phyloP scores from a whole-genome alignment of 1,140 invertebrate species.

The Epicauta chinensis region DNA sequence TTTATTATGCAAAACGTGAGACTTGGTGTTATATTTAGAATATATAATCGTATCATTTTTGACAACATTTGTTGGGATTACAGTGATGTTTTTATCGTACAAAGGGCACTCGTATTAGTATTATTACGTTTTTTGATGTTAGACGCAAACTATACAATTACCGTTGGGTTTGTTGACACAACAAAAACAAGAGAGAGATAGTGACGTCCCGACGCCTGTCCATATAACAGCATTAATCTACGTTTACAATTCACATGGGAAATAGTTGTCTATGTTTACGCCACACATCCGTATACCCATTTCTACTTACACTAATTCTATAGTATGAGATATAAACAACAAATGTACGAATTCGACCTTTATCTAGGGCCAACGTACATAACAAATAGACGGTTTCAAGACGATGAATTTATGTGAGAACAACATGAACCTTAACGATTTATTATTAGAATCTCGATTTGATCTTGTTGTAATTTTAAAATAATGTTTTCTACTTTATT shows the following conservation, averaged over 20 bases:
- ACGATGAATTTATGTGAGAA: conserved; percentile 14
- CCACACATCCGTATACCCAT: background rate
- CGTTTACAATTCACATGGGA: conserved; percentile 16
- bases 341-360: conserved; percentile 12
- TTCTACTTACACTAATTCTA: too few relatives aligned
- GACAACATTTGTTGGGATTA: too few relatives aligned
- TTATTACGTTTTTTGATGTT: background rate
- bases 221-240: conserved; percentile 12
- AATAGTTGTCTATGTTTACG: background rate
- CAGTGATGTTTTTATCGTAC: too few relatives aligned
- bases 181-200: conserved; percentile 1
- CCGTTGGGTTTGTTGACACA: conserved; percentile 10
- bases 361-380: background rate
- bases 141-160: conserved; percentile 6
- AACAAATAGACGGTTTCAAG: conserved; percentile 14
- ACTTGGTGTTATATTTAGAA: too few relatives aligned
- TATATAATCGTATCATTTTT: too few relatives aligned
- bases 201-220: conserved; percentile 7
- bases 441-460: too few relatives aligned
- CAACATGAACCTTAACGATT: too few relatives aligned
- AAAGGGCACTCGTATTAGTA: background rate
- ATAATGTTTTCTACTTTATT: too few relatives aligned
- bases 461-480: too few relatives aligned
- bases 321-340: conserved; percentile 1
- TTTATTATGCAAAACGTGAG: too few relatives aligned